Conservation (phyloP, 2,113 vertebrate species). For the Pogonocichla stellata region DNA sequence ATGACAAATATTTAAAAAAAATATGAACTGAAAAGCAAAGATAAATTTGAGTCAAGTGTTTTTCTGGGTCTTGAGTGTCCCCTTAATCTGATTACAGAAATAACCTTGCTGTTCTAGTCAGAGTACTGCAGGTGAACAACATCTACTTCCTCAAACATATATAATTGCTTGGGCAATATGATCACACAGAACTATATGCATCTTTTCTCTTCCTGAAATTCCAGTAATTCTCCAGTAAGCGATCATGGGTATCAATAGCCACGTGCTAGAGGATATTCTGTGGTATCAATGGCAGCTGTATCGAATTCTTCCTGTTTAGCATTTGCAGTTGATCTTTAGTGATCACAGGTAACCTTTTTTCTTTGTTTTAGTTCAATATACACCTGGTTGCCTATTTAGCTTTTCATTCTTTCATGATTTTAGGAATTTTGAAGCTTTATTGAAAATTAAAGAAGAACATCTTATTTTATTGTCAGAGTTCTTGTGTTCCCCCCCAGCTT, state of each 20-base stretch:
- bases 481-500: neutral
- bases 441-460: neutral
- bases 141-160: neutral
- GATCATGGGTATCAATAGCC: neutral
- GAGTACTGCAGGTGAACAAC: neutral
- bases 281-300: neutral
- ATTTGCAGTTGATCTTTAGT: neutral
- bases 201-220: neutral
- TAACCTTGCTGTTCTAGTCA: neutral
- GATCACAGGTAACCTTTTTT: neutral
- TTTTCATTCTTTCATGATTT: neutral
- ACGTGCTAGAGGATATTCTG: neutral
- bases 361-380: neutral
- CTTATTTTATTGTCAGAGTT: neutral
- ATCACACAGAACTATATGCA: neutral
- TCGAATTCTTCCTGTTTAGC: neutral
- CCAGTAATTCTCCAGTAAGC: neutral
- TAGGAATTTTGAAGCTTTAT: neutral
- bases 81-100: neutral
- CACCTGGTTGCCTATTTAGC: neutral
- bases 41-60: neutral
- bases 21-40: neutral
- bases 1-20: neutral
- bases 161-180: neutral
- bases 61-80: neutral